Conservation (phyloP, 2,888 invertebrate species). For the Rotaria sp. region DNA sequence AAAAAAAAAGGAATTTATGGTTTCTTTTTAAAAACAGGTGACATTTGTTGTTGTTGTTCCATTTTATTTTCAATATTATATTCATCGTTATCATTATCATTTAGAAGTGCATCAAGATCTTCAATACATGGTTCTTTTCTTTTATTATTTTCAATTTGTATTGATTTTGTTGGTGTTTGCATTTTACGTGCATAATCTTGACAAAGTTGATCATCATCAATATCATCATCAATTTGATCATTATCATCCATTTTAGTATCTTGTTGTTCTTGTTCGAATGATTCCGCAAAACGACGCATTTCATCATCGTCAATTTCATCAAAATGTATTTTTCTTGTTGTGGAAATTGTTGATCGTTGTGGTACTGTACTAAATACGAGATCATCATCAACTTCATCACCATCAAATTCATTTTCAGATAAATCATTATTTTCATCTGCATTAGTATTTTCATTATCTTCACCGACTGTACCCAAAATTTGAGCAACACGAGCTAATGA, state of each 20-base stretch:
- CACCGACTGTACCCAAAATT: background rate
- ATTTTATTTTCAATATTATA: background rate
- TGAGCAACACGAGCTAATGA: background rate
- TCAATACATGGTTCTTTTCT: conserved; percentile 15
- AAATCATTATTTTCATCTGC: background rate
- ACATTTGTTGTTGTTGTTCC: background rate
- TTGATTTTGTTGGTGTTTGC: background rate
- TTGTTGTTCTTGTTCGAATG: conserved; percentile 2
- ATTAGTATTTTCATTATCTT: background rate
- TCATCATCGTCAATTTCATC: background rate
- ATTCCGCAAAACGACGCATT: conserved; percentile 10
- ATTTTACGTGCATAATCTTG: background rate
- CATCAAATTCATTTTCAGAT: background rate
- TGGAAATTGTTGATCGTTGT: background rate
- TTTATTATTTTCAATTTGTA: background rate
- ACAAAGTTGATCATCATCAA: background rate
- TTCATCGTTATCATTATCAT: background rate
- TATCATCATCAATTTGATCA: background rate
- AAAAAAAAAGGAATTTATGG: background rate
- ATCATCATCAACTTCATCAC: conserved; percentile 9
- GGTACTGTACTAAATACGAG: background rate
- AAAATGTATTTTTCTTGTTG: background rate
- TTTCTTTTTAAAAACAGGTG: conserved; percentile 9
- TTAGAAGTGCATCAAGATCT: background rate
- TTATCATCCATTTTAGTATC: background rate